Conservation (phyloP, 1,140 invertebrate species). For the Lanistes nyassanus region DNA sequence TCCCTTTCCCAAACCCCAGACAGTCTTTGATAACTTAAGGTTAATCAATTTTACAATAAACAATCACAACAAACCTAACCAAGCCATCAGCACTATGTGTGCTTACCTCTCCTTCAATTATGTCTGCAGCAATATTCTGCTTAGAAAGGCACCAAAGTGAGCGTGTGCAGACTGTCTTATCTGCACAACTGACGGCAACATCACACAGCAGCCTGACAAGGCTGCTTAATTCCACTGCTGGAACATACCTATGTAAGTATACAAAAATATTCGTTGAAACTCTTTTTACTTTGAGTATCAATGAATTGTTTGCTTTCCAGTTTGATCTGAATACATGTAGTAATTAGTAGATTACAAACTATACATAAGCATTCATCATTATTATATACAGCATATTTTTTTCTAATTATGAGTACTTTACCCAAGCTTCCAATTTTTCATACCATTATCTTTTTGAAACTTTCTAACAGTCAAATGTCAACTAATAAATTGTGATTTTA, state of each 20-base stretch:
- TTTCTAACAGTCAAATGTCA: neutral
- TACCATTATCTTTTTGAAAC: neutral
- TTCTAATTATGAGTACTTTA: too few relatives aligned
- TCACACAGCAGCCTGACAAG: slow-evolving; percentile 28
- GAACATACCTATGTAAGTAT: slow-evolving; percentile 33
- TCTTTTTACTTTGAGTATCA: too few relatives aligned
- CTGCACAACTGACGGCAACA: slow-evolving; percentile 38
- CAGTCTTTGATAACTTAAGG: too few relatives aligned
- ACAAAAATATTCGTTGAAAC: too few relatives aligned
- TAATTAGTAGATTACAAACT: too few relatives aligned
- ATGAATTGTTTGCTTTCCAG: too few relatives aligned
- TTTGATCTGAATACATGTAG: too few relatives aligned
- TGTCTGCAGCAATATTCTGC: slow-evolving; percentile 40
- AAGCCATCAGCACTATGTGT: neutral
- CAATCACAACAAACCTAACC: too few relatives aligned
- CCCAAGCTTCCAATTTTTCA: neutral
- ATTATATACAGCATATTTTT: too few relatives aligned
- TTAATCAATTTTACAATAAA: too few relatives aligned
- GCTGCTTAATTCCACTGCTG: slow-evolving; percentile 2
- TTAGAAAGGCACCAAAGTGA: slow-evolving; percentile 52
- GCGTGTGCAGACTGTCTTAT: slow-evolving; percentile 49
- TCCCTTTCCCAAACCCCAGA: too few relatives aligned
- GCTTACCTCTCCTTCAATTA: slow-evolving; percentile 41
- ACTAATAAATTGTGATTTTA: neutral
- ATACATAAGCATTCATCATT: too few relatives aligned